phyloP scores from a whole-genome alignment of 2,113 vertebrate genomes.

The Pachyramphus minor region DNA sequence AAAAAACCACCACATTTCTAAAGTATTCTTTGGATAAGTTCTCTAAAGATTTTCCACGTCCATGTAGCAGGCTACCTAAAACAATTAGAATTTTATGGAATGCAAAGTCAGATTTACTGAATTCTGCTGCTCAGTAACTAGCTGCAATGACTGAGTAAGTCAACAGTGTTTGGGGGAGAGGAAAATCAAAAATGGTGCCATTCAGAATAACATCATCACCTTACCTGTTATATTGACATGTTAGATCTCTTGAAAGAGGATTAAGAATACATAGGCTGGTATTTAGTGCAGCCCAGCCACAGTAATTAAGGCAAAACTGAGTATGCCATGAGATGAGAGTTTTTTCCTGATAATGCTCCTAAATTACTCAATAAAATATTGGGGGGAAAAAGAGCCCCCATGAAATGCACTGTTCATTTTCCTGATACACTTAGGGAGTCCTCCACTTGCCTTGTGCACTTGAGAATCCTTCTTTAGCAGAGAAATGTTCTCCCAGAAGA shows the following conservation, averaged over 20 bases:
- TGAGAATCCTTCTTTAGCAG: background rate
- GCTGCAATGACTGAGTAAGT: background rate
- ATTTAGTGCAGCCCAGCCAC: background rate
- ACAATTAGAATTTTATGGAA: background rate
- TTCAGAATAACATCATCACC: background rate
- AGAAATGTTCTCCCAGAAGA: background rate
- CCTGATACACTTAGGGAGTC: background rate
- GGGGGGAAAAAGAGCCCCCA: background rate
- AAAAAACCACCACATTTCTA: background rate
- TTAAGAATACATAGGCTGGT: background rate
- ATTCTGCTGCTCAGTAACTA: background rate
- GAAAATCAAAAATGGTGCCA: background rate
- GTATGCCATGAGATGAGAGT: fast-evolving
- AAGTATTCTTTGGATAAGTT: background rate
- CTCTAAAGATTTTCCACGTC: background rate
- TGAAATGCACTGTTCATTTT: background rate
- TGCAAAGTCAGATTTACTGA: background rate
- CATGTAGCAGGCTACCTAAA: background rate
- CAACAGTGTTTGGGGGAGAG: background rate
- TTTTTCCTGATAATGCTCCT: background rate
- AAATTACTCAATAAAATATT: background rate
- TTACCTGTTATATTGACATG: background rate
- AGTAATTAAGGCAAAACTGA: background rate
- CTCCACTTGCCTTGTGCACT: background rate
- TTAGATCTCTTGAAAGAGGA: background rate